phyloP scores from a whole-genome alignment of 23 tunicate genomes.

The Corella eumyota region DNA sequence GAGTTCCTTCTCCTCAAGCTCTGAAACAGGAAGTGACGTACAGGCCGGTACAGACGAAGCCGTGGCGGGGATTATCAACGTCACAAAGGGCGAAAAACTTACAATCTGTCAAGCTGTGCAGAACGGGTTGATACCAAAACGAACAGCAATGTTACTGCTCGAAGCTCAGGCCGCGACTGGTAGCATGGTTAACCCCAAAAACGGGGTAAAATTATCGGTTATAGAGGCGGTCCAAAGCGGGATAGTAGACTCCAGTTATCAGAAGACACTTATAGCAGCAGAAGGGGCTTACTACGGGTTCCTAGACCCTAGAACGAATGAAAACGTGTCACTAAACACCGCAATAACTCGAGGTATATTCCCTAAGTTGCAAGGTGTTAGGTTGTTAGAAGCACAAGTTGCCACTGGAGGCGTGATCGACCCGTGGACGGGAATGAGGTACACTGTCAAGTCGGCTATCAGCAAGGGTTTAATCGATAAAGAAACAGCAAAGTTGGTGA shows the following conservation, averaged over 20 bases:
- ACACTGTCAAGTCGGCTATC: constrained; percentile 28
- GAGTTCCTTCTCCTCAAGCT: too few relatives aligned
- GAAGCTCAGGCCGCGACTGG: constrained; percentile 98
- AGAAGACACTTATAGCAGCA: constrained; percentile 45
- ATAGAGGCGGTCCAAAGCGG: constrained; percentile 59
- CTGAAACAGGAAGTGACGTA: too few relatives aligned
- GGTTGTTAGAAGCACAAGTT: constrained; percentile 85
- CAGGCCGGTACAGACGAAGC: constrained; percentile 40
- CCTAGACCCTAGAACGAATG: constrained; percentile 76
- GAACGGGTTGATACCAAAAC: constrained; percentile 78
- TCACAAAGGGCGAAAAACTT: constrained; percentile 81
- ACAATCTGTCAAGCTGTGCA: constrained; percentile 76
- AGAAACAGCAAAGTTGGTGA: constrained; percentile 39
- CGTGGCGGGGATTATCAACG: constrained; percentile 86
- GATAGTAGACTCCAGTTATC: constrained; percentile 44
- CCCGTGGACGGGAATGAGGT: constrained; percentile 77
- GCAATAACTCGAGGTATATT: constrained; percentile 81
- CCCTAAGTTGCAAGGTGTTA: constrained; percentile 72
- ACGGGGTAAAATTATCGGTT: constrained; percentile 74
- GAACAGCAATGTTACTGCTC: constrained; percentile 63
- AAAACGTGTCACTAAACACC: constrained; percentile 40
- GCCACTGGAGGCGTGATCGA: constrained; percentile 91
- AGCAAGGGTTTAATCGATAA: constrained; percentile 40
- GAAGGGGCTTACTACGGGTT: constrained; percentile 94
- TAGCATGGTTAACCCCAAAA: constrained; percentile 73